Evolutionary conservation across 2,888 invertebrate species (phyloP).

Genomic region (Sarcophaga variegata): DNA sequence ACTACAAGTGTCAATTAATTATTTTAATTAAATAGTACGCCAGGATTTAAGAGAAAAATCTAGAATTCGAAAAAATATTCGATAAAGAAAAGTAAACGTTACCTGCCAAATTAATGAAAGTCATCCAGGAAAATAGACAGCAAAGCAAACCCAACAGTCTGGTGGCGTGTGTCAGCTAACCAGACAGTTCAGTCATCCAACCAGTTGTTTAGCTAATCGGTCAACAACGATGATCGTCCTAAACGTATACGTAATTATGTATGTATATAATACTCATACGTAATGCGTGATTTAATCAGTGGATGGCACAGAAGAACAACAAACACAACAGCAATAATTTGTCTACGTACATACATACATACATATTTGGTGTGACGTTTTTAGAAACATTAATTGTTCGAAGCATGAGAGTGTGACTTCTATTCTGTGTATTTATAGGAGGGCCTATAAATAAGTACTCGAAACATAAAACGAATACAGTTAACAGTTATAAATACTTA

Average conservation of each 20-base stretch:
- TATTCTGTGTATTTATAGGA: background rate
- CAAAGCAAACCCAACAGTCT: background rate
- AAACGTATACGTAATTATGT: conserved; percentile 8
- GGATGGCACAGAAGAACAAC: background rate
- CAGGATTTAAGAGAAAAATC: background rate
- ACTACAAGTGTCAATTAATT: too few relatives aligned
- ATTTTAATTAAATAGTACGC: too few relatives aligned
- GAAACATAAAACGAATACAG: background rate
- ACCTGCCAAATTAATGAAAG: background rate
- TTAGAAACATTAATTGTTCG: too few relatives aligned
- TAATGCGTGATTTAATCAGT: conserved; percentile 28
- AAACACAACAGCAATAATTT: too few relatives aligned
- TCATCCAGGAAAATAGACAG: background rate
- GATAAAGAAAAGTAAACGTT: background rate
- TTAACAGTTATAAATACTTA: conserved; percentile 12
- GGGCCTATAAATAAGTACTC: background rate
- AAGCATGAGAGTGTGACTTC: too few relatives aligned
- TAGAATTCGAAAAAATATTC: background rate
- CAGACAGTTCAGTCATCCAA: background rate
- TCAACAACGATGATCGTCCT: background rate
- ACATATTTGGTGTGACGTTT: too few relatives aligned
- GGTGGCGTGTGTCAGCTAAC: background rate
- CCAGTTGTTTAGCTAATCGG: background rate
- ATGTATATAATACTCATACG: conserved; percentile 9
- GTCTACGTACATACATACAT: too few relatives aligned